Evolutionary conservation across 2,888 invertebrate genomes (phyloP).

Genomic region (Piscicola geometra): DNA sequence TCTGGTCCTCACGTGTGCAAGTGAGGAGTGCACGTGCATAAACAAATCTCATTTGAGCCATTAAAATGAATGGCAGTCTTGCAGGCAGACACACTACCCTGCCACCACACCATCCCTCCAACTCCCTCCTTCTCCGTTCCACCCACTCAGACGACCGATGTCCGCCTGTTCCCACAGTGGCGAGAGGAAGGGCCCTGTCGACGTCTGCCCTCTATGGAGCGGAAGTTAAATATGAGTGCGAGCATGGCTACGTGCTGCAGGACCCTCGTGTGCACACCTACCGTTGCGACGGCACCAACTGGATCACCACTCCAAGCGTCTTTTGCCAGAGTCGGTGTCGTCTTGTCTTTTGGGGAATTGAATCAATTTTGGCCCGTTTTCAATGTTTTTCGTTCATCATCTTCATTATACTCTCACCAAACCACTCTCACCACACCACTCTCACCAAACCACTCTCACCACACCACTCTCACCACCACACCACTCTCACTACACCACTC

Average conservation of each 20-base stretch:
- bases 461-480: too few species aligned
- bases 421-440: too few species aligned
- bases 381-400: too few species aligned
- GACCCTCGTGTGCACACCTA: background rate
- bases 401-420: too few species aligned
- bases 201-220: background rate
- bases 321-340: slow-evolving; percentile 23
- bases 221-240: slow-evolving; percentile 21
- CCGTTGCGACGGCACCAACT: slow-evolving; percentile 28
- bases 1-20: background rate
- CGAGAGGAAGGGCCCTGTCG: background rate
- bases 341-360: too few species aligned
- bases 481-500: too few species aligned
- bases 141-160: slow-evolving; percentile 18
- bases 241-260: slow-evolving; percentile 9
- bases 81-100: too few species aligned
- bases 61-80: too few species aligned
- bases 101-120: background rate
- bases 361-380: too few species aligned
- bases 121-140: background rate
- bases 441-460: too few species aligned
- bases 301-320: slow-evolving; percentile 2
- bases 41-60: too few species aligned
- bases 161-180: slow-evolving; percentile 28
- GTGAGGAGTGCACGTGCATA: too few species aligned